Conservation (phyloP, 2,888 invertebrate species). For the Drosophila siamana region DNA sequence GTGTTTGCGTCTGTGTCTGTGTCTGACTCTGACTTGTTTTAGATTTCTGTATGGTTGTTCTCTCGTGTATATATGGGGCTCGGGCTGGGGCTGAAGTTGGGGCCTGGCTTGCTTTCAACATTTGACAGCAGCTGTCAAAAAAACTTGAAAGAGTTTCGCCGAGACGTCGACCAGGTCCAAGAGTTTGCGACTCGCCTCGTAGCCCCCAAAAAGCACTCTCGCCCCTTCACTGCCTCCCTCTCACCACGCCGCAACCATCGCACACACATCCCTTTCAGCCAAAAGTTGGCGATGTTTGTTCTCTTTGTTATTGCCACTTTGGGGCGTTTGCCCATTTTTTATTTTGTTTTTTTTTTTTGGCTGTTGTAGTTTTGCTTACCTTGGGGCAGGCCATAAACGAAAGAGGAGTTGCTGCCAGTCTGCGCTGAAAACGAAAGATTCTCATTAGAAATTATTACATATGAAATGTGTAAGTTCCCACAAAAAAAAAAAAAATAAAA, state of each 20-base stretch:
- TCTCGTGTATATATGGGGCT: conserved; percentile 31
- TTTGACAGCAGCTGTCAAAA: conserved; percentile 81
- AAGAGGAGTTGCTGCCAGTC: conserved; percentile 27
- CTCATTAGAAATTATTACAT: conserved; percentile 33
- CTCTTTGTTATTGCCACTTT: conserved; percentile 70
- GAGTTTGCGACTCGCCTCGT: conserved; percentile 39
- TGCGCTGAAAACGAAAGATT: conserved; percentile 28
- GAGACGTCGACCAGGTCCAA: conserved; percentile 67
- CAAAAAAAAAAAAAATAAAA: not conserved
- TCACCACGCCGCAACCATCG: too few species aligned
- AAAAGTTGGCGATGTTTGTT: conserved; percentile 75
- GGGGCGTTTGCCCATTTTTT: conserved; percentile 52
- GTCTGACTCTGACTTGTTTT: conserved; percentile 78
- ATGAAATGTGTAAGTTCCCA: not conserved
- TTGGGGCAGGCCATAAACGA: conserved; percentile 6
- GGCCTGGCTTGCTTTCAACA: conserved; percentile 71
- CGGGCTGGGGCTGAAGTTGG: too few species aligned
- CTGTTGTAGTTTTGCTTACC: conserved; percentile 56
- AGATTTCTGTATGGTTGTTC: conserved; percentile 64
- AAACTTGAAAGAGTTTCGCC: conserved; percentile 79
- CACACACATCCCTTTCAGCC: conserved; percentile 30
- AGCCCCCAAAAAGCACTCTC: conserved; percentile 48
- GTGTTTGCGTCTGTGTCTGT: conserved; percentile 42
- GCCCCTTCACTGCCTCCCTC: conserved; percentile 4
- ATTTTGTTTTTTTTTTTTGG: conserved; percentile 33